Conservation (phyloP, 1,140 invertebrate species). For the Papilio xuthus region DNA sequence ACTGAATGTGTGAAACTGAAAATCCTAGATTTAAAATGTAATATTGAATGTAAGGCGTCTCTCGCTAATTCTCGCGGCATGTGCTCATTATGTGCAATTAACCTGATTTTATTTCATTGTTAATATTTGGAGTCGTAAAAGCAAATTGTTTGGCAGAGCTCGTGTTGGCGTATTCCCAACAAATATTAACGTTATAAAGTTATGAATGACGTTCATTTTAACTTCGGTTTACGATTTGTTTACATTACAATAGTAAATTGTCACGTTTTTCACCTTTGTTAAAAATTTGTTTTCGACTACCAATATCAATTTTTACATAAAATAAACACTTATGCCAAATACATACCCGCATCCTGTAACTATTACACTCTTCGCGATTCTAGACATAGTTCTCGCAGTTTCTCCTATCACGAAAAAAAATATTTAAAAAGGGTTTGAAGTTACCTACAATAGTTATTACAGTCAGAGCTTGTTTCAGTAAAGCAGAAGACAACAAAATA, state of each 20-base stretch:
- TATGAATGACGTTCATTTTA: conserved; percentile 12
- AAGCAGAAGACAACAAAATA: no score
- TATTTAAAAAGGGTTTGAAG: no score
- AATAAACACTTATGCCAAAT: no score
- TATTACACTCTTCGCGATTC: no score
- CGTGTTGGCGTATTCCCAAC: conserved; percentile 28
- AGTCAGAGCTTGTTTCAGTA: no score
- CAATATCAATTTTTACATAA: no score
- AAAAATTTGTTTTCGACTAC: no score
- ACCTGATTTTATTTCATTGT: conserved; percentile 33
- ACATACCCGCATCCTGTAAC: no score
- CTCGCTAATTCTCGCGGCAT: neutral
- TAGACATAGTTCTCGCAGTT: no score
- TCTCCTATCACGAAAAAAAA: no score
- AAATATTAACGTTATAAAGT: conserved; percentile 33
- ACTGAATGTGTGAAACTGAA: neutral
- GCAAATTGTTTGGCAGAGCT: conserved; percentile 19
- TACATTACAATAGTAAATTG: neutral
- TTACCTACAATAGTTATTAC: no score
- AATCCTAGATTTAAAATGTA: neutral
- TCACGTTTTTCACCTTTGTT: neutral
- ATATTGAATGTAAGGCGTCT: neutral
- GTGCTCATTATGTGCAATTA: neutral
- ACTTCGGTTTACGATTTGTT: conserved; percentile 12
- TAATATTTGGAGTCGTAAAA: conserved; percentile 33